Conservation (phyloP, 1,140 invertebrate genomes). For the Drosophila equinoxialis region DNA sequence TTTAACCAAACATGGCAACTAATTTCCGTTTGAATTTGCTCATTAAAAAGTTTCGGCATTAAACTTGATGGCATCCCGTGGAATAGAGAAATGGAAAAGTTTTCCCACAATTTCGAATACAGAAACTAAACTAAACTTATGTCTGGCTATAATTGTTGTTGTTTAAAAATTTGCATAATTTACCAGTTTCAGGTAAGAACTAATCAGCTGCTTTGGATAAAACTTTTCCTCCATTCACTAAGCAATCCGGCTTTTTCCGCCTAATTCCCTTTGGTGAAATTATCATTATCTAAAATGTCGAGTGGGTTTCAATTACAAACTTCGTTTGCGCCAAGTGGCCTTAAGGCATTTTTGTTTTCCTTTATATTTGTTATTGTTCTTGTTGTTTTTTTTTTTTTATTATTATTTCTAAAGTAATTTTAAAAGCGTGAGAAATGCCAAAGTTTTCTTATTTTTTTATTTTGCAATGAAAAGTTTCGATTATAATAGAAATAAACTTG, state of each 20-base stretch:
- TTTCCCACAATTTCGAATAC: slow-evolving; percentile 10
- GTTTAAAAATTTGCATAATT: slow-evolving; percentile 72
- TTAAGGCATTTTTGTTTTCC: slow-evolving; percentile 38
- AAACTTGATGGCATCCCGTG: slow-evolving; percentile 5
- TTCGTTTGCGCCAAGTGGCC: slow-evolving; percentile 60
- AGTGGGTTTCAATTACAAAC: slow-evolving; percentile 63
- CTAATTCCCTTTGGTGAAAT: not conserved
- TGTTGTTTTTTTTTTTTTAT: not conserved
- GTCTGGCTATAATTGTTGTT: slow-evolving; percentile 32
- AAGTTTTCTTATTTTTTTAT: slow-evolving; percentile 57
- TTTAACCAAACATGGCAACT: slow-evolving; percentile 9
- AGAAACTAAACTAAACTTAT: slow-evolving; percentile 19
- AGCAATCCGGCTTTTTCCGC: not conserved
- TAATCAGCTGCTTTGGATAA: slow-evolving; percentile 40
- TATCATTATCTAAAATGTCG: slow-evolving; percentile 11
- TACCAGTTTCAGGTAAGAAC: slow-evolving; percentile 50
- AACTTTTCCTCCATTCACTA: not conserved
- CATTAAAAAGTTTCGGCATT: slow-evolving; percentile 66
- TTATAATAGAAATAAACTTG: slow-evolving; percentile 63
- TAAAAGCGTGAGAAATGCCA: slow-evolving; percentile 73
- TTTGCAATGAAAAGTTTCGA: slow-evolving; percentile 74
- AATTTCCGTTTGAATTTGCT: slow-evolving; percentile 62
- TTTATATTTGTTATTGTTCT: not conserved
- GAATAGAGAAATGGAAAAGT: slow-evolving; percentile 2
- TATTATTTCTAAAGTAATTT: slow-evolving; percentile 60